Evolutionary conservation across 2,797 vertebrate genomes (phyloP).

Genomic region (Cryptoprocta ferox): DNA sequence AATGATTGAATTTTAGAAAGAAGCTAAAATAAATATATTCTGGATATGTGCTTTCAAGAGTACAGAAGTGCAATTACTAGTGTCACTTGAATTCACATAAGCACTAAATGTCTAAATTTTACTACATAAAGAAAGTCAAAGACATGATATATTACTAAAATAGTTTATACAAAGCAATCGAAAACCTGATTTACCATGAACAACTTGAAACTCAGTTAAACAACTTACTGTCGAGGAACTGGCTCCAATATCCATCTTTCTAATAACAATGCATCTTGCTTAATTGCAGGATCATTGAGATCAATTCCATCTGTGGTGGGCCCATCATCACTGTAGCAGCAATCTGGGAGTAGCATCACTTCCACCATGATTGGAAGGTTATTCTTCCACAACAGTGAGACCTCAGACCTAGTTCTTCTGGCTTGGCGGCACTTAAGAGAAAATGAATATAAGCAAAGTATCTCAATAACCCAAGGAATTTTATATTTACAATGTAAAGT

Average conservation of each 20-base stretch:
- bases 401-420: conserved; percentile 95
- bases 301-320: conserved; percentile 93
- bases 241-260: conserved; percentile 98
- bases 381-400: conserved; percentile 96
- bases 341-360: conserved; percentile 99
- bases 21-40: neutral
- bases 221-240: conserved; percentile 96
- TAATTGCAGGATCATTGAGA: conserved; percentile 96
- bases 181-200: conserved; percentile 20
- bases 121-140: neutral
- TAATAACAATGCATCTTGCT: conserved; percentile 96
- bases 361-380: conserved; percentile 99
- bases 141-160: neutral
- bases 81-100: neutral
- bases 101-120: conserved; percentile 10
- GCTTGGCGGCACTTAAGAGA: conserved; percentile 95
- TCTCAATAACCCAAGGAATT: neutral
- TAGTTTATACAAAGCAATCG: neutral
- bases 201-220: conserved; percentile 24
- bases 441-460: conserved; percentile 14
- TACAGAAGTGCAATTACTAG: neutral
- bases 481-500: conserved; percentile 13
- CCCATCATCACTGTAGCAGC: conserved; percentile 98
- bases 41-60: conserved; percentile 15
- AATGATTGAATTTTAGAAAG: conserved; percentile 32